These are phyloP conservation scores for Gobius niger DNA, from an alignment of 2,113 vertebrate genomes.

Conservation along the genomic window DNA sequence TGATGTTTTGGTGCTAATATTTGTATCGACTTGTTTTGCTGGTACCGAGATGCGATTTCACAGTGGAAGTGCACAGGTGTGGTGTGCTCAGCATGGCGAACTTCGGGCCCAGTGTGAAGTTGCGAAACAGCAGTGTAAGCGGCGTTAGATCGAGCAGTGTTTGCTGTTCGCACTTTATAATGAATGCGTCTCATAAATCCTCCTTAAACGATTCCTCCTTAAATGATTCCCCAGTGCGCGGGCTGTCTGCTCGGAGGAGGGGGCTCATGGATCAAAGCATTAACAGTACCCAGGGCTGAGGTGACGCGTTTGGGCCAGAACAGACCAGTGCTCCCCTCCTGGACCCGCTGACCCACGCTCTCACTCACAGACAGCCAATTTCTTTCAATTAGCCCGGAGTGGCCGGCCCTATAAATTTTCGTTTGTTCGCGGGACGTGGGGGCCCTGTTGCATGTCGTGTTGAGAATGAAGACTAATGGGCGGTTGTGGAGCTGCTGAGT, in stretches of 20 bases:
- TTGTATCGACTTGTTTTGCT: too few species aligned
- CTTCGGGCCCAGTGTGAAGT: conserved; percentile 24
- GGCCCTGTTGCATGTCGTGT: conserved; percentile 75
- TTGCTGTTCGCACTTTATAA: conserved; percentile 58
- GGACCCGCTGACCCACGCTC: conserved; percentile 39
- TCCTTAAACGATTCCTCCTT: conserved; percentile 65
- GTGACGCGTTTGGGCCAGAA: conserved; percentile 45
- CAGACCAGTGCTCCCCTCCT: conserved; percentile 41
- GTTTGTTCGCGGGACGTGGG: conserved; percentile 76
- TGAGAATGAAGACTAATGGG: conserved; percentile 83
- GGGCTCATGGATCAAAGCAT: conserved; percentile 71
- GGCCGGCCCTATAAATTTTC: conserved; percentile 79
- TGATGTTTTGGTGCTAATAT: too few species aligned
- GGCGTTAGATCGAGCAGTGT: conserved; percentile 52
- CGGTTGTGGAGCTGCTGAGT: conserved; percentile 72
- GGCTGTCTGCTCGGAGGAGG: conserved; percentile 63
- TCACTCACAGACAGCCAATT: conserved; percentile 81
- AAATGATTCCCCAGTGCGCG: conserved; percentile 65
- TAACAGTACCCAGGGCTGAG: conserved; percentile 47
- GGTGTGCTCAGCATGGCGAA: conserved; percentile 20
- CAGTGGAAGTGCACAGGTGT: conserved; percentile 14
- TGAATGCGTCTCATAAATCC: conserved; percentile 67
- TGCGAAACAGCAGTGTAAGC: conserved; percentile 26
- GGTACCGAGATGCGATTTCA: background rate
- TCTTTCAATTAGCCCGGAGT: conserved; percentile 81